These are phyloP conservation scores for Leptinotarsa defecta DNA, from an alignment of 1,140 invertebrate genomes.

Conservation along the genomic window DNA sequence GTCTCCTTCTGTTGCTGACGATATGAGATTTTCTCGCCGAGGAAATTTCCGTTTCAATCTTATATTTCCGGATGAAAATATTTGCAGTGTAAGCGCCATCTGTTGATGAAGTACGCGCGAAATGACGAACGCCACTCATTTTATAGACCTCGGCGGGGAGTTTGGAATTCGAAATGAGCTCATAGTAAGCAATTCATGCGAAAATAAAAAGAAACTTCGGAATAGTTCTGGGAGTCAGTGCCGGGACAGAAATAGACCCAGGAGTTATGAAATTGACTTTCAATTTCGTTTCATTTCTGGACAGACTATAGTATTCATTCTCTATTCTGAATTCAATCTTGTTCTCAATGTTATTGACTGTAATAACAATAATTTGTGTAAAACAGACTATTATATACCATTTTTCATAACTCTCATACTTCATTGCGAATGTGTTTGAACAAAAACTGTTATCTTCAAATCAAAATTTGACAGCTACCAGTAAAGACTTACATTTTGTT, in stretches of 20 bases:
- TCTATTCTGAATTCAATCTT: no score
- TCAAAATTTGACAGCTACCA: no score
- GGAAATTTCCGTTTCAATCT: not conserved
- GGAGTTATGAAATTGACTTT: no score
- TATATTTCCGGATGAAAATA: not conserved
- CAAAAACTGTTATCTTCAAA: no score
- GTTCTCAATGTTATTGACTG: no score
- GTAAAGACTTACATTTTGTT: no score
- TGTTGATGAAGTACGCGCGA: slow-evolving; percentile 4
- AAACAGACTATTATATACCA: no score
- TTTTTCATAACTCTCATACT: no score
- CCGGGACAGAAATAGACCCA: not conserved
- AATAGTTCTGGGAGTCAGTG: not conserved
- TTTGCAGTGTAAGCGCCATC: slow-evolving; percentile 1
- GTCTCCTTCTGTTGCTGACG: slow-evolving; percentile 1
- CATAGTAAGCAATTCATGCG: not conserved
- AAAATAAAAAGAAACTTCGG: not conserved
- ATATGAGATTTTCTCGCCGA: slow-evolving; percentile 5
- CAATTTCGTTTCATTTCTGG: no score
- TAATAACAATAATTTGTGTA: no score
- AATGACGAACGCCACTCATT: not conserved
- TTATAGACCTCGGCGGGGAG: not conserved
- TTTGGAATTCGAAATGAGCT: not conserved
- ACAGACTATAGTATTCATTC: no score
- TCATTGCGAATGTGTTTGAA: no score